Evolutionary conservation across 2,888 invertebrate species (phyloP), one percentile per base, ranked within the genome.

Genomic region (Pecten maximus): DNA sequence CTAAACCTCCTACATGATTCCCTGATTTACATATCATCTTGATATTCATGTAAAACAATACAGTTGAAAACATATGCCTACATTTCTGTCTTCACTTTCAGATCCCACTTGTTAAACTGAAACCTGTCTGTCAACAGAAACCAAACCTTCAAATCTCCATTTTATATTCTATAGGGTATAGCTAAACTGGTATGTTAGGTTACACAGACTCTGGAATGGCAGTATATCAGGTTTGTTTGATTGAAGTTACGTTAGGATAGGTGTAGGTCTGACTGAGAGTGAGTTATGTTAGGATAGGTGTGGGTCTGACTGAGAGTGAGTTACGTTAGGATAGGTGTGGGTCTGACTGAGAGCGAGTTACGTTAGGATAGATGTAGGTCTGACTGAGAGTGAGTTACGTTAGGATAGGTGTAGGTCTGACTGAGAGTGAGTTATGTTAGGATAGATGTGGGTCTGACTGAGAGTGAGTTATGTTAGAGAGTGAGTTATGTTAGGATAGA

Each of bases 11-110:
- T 23, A 28, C 35, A 28, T 74, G 35, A 54, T 35, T 35, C 74
- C 35, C 1, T 28, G 6, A 74, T 74, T 74, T 74, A 74, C 74
- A 74, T 74, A 10, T 12, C 28, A 54, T 10, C 35, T 74, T 74
- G 74, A 74, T 35, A 28, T 23, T 15, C 12, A 23, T 74, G 74
- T 23, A 74, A 74, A 74, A 74, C 74, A 74, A 74, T 74, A 74
- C 74, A 74, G 74, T 74, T 74, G 74, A 74, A 35, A 74, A 35
- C 74, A 2, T 60, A 74, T 74, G 10, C 2, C 74, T 6, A 19
- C 19, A 35, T 74, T 74, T 28, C 28, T 28, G 35, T 74, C 74
- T 74, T 74, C 74, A 74, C 74, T 74, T 74, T 74, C 74, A 74
- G 35, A 28, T 74, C 35, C 4, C 28, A 35, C 10, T 35, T 74